Conservation (phyloP, 92 coral and sea anemone species). For the Meandrina meandrites region DNA sequence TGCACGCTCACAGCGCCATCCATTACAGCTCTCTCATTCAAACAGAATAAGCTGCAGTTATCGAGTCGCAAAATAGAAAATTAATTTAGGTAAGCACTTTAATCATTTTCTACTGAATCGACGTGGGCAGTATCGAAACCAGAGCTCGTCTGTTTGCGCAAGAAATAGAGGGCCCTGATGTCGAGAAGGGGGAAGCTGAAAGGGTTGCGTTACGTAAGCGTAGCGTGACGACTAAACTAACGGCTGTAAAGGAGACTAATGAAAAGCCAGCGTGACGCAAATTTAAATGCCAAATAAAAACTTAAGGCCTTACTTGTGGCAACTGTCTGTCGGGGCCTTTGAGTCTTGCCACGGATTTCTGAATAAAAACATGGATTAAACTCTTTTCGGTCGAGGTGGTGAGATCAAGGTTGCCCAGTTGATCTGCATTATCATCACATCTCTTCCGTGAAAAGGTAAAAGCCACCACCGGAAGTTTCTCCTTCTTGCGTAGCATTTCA, state of each 20-base stretch:
- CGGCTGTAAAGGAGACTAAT: neutral
- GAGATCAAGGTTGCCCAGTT: conserved; percentile 78
- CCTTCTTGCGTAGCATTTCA: conserved; percentile 88
- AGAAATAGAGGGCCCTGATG: no score
- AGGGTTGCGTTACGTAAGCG: neutral
- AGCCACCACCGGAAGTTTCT: conserved; percentile 89
- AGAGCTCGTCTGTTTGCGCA: neutral
- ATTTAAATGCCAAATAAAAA: neutral
- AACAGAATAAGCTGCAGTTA: no score
- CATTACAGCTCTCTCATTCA: no score
- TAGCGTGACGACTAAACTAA: neutral
- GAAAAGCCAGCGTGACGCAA: neutral
- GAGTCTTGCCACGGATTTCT: conserved; percentile 81
- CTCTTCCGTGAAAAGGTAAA: conserved; percentile 91
- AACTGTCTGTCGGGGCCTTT: conserved; percentile 76
- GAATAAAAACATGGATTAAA: conserved; percentile 75
- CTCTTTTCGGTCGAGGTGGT: conserved; percentile 80
- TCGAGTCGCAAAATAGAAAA: no score
- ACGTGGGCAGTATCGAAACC: neutral
- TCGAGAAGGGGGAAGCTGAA: neutral
- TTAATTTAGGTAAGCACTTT: no score
- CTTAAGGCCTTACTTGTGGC: conserved; percentile 70
- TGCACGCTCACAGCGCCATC: neutral
- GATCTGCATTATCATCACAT: conserved; percentile 90
- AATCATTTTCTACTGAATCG: neutral